Percentiles rank a stretch among this genome's conserved stretches.
These are phyloP conservation scores for Hesperophylax magnus DNA, from an alignment of 1,140 invertebrate genomes.

Conservation along the genomic window DNA sequence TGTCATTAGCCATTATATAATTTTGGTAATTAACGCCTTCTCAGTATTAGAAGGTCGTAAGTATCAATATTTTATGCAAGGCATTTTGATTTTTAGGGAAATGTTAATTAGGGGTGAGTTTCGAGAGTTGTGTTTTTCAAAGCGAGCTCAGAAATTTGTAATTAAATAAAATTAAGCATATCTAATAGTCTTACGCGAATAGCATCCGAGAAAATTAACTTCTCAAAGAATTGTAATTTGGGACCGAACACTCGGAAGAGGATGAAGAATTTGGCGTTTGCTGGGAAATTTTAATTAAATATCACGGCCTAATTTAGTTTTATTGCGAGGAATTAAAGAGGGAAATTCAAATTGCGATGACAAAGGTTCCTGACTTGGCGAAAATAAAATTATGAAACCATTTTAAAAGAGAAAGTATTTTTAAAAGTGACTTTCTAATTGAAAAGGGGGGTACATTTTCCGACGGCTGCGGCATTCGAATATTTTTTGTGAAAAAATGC, in stretches of 20 bases:
- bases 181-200: slow-evolving; percentile 54
- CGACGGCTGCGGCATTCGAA: too few relatives aligned
- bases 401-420: too few relatives aligned
- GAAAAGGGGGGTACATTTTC: too few relatives aligned
- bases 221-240: slow-evolving; percentile 58
- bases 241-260: slow-evolving; percentile 53
- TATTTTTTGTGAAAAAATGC: too few relatives aligned
- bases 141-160: slow-evolving; percentile 54
- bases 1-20: slow-evolving; percentile 59
- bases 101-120: not conserved
- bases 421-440: too few relatives aligned
- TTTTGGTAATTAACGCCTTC: slow-evolving; percentile 56
- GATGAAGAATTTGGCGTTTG: slow-evolving; percentile 43
- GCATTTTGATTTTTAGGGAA: slow-evolving; percentile 27
- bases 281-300: slow-evolving; percentile 53
- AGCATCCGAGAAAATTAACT: slow-evolving; percentile 56
- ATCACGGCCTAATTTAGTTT: slow-evolving; percentile 38
- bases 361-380: not conserved
- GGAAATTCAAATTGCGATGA: slow-evolving; percentile 13
- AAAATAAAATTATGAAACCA: not conserved
- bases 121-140: slow-evolving; percentile 1
- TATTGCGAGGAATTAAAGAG: slow-evolving; percentile 34
- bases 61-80: not conserved
- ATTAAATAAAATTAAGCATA: slow-evolving; percentile 59
- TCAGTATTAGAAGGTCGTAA: slow-evolving; percentile 30